Evolutionary conservation across 2,888 invertebrate genomes (phyloP).

Genomic region (Troides aeacus): DNA sequence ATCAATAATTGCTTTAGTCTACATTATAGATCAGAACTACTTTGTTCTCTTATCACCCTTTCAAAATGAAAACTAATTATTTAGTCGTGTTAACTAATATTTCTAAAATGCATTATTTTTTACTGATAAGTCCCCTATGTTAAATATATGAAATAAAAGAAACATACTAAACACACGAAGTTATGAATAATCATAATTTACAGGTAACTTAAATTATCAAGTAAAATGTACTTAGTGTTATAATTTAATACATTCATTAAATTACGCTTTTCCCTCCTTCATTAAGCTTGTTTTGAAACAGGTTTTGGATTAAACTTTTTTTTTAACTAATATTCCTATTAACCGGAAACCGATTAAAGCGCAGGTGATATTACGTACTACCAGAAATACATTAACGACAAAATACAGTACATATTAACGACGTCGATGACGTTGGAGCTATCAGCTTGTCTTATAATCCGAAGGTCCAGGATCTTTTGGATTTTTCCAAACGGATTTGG

Average conservation of each 20-base stretch:
- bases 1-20: too few relatives aligned
- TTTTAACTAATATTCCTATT: neutral
- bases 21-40: neutral
- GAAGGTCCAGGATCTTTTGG: too few relatives aligned
- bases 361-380: neutral
- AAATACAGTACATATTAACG: too few relatives aligned
- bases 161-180: neutral
- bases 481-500: too few relatives aligned
- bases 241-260: neutral
- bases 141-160: neutral
- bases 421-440: too few relatives aligned
- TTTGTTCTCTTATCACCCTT: neutral
- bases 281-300: neutral
- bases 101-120: neutral
- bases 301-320: neutral
- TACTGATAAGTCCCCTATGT: conserved; percentile 16
- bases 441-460: too few relatives aligned
- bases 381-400: neutral
- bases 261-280: neutral
- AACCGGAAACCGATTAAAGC: neutral
- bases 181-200: neutral
- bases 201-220: neutral
- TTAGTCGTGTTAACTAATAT: neutral
- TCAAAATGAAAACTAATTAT: neutral
- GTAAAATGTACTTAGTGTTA: neutral